Evolutionary conservation across 2,888 invertebrate species (phyloP), one percentile per base, ranked within the genome.

Genomic region (Cryptocheilus praepositus): DNA sequence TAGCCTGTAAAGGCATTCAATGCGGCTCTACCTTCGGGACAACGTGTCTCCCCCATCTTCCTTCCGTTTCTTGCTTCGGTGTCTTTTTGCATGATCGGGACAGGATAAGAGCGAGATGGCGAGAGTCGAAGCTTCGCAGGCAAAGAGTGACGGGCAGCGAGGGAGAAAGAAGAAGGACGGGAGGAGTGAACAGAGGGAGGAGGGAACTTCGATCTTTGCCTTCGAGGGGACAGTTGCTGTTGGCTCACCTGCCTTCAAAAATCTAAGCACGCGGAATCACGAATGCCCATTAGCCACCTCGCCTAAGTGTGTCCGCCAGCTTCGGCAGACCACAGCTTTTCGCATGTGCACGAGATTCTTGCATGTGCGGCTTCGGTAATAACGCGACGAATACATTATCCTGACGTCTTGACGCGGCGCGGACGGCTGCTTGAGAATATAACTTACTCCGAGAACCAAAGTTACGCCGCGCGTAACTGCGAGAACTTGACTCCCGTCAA

Each of bases 251-350:
- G 84, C 82, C 79, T 65, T 77, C 68, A 67, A 79, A 73, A 77
- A 82, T 83, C 83, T 83, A 83, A 83, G 81, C 84, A 78, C 84
- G 77, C 81, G 81, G 83, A 83, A 83, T 82, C 84, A 83, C 84
- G 83, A 83, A 84, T 75, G 78, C 73, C 81, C 74, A 82, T 83
- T 84, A 82, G 58, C 59, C 54, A 16, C 43, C 28, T 57, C 61
- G 61, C 52, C 59, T 54, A 64, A 64, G 18, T 60, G 68, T 65
- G 68, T 67, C 63, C 59, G 55, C 36, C 36, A 63, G 54, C 43
- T 16, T 45, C 44, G 61, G 52, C 36, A 49, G 49, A 16, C 49
- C 3, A 18, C 22, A 53, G 49, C 19, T 28, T 19, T 21, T 36
- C 49, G 43, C 62, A 43, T 65, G 62, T 61, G 46, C 46, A 49